phyloP scores from a whole-genome alignment of 2,888 invertebrate genomes.

The Conchocele bisecta region DNA sequence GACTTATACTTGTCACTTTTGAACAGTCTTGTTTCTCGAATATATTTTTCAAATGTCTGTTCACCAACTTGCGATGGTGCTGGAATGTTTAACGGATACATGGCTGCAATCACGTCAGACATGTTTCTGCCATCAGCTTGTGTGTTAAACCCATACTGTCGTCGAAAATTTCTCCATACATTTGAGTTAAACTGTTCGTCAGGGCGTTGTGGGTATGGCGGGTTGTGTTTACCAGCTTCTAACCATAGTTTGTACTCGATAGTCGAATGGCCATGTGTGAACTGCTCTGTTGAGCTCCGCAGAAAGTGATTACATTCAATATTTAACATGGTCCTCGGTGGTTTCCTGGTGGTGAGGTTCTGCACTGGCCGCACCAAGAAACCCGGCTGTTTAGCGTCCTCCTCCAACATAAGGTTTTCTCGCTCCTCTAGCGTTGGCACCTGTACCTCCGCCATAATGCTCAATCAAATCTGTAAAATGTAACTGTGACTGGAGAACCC shows the following conservation, averaged over 20 bases:
- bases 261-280: slow-evolving; percentile 68
- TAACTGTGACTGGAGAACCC: no score
- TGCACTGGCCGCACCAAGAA: slow-evolving; percentile 79
- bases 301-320: slow-evolving; percentile 81
- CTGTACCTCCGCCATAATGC: slow-evolving; percentile 40
- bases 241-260: slow-evolving; percentile 80
- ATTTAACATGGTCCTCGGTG: slow-evolving; percentile 74
- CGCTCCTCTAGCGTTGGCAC: slow-evolving; percentile 77
- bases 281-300: slow-evolving; percentile 67
- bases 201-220: slow-evolving; percentile 73
- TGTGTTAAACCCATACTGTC: slow-evolving; percentile 75
- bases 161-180: slow-evolving; percentile 81
- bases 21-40: slow-evolving; percentile 78
- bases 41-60: slow-evolving; percentile 79
- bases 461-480: no score
- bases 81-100: slow-evolving; percentile 82
- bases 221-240: slow-evolving; percentile 80
- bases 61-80: slow-evolving; percentile 79
- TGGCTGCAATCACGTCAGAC: slow-evolving; percentile 78
- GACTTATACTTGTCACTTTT: slow-evolving; percentile 72
- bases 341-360: slow-evolving; percentile 66
- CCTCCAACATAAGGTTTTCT: slow-evolving; percentile 71
- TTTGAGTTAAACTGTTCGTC: slow-evolving; percentile 81
- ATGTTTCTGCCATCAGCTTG: slow-evolving; percentile 75
- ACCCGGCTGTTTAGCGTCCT: slow-evolving; percentile 70